Evolutionary conservation across 2,113 vertebrate genomes (phyloP), one percentile per base, ranked within the genome.

Genomic region (Myodes glareolus): DNA sequence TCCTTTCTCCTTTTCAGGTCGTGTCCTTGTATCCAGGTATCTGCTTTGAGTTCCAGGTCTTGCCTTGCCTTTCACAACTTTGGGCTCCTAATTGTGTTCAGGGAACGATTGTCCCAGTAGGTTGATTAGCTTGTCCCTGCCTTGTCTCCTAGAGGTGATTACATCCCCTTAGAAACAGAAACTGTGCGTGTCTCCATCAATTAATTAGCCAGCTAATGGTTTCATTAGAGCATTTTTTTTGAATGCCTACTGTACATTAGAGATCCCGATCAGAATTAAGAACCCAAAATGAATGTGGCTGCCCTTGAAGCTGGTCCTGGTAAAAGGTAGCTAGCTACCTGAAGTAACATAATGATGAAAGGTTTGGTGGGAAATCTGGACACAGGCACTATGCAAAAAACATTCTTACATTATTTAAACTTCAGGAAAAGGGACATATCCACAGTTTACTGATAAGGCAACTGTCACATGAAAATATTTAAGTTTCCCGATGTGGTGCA

Each of bases 161-260:
- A 85, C 68, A n/a, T 25, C 21, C 27, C 7, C n/a, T 75, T 85
- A 76, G 45, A 96, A 94, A 63, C 61, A 92, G 50, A 94, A n/a
- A 17, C 9, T 27, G 31, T 92, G 88, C 17, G 42, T 85, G 31
- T 92, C 78, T 90, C 63, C 5, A 72, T 52, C 23, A 4, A 65
- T 84, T 87, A 93, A 88, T 73, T 95, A 82, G 39, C 6, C 90
- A 94, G 92, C 88, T n/a, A 90, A 58, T 82, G 8, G 17, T 92
- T 81, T 95, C 12, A 68, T 88, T 92, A 84, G 75, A 78, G 29
- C 17, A 90, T 42, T 80, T 96, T 90, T 47, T 84, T 90, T 47
- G 39, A 88, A 50, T 80, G 63, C 50, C 61, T 92, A 88, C 55
- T 95, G 21, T 94, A 58, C 61, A 5, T 63, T 67, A 76, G 55